Evolutionary conservation across 2,113 vertebrate species (phyloP).

Genomic region (Triplophysa dalaica): DNA sequence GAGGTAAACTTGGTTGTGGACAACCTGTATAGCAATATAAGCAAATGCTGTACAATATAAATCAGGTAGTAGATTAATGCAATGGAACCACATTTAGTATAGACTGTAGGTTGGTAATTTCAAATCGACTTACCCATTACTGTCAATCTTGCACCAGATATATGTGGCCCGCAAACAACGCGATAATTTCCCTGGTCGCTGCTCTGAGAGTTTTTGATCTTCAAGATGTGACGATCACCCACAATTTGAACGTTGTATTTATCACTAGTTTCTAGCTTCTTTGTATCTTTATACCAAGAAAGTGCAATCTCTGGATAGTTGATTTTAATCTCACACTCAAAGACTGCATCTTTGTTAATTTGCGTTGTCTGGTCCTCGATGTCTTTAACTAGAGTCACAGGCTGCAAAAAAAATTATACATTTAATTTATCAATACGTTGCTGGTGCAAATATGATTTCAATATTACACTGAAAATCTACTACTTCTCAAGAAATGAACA

Average conservation of each 20-base stretch:
- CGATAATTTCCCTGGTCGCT: slow-evolving; percentile 93
- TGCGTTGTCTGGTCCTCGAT: slow-evolving; percentile 83
- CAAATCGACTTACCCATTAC: slow-evolving; percentile 82
- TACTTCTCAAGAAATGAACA: slow-evolving; percentile 32
- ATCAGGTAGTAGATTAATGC: background rate
- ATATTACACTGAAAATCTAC: background rate
- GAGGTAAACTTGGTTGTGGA: no score
- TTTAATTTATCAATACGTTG: background rate
- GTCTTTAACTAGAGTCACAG: slow-evolving; percentile 86
- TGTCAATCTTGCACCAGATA: slow-evolving; percentile 89
- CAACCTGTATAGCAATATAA: background rate
- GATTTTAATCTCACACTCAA: slow-evolving; percentile 91
- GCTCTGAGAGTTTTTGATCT: slow-evolving; percentile 82
- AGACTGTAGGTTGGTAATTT: no score
- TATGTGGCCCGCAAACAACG: slow-evolving; percentile 93
- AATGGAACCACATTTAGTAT: no score
- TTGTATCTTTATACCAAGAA: slow-evolving; percentile 95
- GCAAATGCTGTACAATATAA: background rate
- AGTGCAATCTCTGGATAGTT: slow-evolving; percentile 96
- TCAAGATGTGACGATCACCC: slow-evolving; percentile 83
- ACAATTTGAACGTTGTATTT: slow-evolving; percentile 87
- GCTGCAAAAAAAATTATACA: slow-evolving; percentile 71
- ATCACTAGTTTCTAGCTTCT: slow-evolving; percentile 83
- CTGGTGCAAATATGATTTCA: background rate
- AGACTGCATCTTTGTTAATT: slow-evolving; percentile 81